Evolutionary conservation across 2,113 vertebrate species (phyloP).

Genomic region (Callionymus lyra): DNA sequence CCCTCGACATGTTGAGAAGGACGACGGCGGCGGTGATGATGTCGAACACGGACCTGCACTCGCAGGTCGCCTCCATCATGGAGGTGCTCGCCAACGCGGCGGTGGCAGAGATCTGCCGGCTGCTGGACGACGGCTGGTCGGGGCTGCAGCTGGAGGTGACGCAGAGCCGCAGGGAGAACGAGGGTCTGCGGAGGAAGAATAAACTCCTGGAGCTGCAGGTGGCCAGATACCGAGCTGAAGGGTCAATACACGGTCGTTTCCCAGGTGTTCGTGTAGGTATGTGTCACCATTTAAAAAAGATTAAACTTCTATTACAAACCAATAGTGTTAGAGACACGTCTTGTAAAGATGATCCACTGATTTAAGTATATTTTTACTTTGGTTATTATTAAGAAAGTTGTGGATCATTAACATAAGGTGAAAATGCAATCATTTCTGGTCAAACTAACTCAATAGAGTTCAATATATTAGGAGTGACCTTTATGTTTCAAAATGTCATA

Average conservation of each 20-base stretch:
- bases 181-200: constrained; percentile 45
- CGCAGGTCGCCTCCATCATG: constrained; percentile 57
- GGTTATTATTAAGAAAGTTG: too few species aligned
- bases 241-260: constrained; percentile 18
- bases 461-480: too few species aligned
- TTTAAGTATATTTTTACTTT: too few species aligned
- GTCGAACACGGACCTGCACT: constrained; percentile 36
- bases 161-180: constrained; percentile 50
- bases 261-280: constrained; percentile 30
- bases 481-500: too few species aligned
- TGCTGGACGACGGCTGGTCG: constrained; percentile 50
- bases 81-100: constrained; percentile 58
- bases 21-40: constrained; percentile 21
- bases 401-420: too few species aligned
- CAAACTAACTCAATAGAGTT: too few species aligned
- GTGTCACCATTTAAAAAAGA: too few species aligned
- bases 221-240: constrained; percentile 24
- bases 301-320: too few species aligned
- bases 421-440: too few species aligned
- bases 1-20: too few species aligned
- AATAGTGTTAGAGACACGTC: too few species aligned
- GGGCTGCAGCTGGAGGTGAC: constrained; percentile 44
- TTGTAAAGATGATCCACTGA: too few species aligned
- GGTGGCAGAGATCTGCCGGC: constrained; percentile 53
- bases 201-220: constrained; percentile 46